phyloP scores from a whole-genome alignment of 2,888 invertebrate species.

The Monopis laevigella region DNA sequence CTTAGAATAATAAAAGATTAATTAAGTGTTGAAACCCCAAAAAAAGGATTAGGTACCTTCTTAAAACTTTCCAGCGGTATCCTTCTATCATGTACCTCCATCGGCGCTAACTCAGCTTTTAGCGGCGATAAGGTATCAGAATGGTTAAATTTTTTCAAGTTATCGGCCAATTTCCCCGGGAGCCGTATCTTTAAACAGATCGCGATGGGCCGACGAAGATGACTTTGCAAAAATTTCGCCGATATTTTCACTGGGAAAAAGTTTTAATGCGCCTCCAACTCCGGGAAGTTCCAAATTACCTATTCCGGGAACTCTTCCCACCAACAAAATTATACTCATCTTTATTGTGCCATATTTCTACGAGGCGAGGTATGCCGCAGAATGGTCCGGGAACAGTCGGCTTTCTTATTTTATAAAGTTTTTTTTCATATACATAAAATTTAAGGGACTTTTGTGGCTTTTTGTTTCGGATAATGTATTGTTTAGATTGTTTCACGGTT shows the following conservation, averaged over 20 bases:
- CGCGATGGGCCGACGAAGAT: slow-evolving; percentile 3
- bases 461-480: too few relatives aligned
- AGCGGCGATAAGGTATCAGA: not conserved
- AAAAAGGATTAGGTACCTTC: too few relatives aligned
- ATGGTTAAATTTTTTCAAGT: not conserved
- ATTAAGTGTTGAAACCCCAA: too few relatives aligned
- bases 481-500: too few relatives aligned
- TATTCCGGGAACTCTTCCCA: slow-evolving; percentile 23
- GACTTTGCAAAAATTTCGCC: not conserved
- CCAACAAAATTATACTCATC: slow-evolving; percentile 32
- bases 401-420: too few relatives aligned
- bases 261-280: slow-evolving; percentile 26
- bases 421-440: too few relatives aligned
- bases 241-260: slow-evolving; percentile 23
- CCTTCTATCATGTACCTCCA: not conserved
- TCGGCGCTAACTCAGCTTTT: not conserved
- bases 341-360: slow-evolving; percentile 32
- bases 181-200: slow-evolving; percentile 6
- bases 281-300: slow-evolving; percentile 26
- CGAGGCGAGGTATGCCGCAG: too few relatives aligned
- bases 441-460: too few relatives aligned
- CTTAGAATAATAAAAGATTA: too few relatives aligned
- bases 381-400: too few relatives aligned
- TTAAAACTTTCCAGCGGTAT: not conserved
- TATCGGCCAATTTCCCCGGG: slow-evolving; percentile 3